phyloP scores from a whole-genome alignment of 2,113 vertebrate genomes.

The Poecile atricapillus region DNA sequence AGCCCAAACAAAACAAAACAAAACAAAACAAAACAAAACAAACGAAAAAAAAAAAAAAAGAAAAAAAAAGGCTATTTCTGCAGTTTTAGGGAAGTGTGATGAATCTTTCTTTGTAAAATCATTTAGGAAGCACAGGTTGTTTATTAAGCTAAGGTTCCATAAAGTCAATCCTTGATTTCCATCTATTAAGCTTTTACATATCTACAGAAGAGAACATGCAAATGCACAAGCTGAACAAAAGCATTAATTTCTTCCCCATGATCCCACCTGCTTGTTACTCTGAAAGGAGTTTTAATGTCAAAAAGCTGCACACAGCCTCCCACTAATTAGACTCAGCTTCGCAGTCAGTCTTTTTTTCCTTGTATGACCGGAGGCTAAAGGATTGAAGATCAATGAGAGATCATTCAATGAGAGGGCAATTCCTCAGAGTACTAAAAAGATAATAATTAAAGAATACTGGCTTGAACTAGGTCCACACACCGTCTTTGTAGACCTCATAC shows the following conservation, averaged over 20 bases:
- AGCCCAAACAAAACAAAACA: too few species aligned
- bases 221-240: not conserved
- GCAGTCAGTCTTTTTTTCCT: not conserved
- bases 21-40: not conserved
- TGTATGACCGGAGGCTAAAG: not conserved
- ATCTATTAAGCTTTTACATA: not conserved
- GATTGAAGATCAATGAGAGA: not conserved
- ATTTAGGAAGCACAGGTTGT: not conserved
- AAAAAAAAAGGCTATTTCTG: fast-evolving
- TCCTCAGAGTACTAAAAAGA: not conserved
- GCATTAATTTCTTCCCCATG: not conserved
- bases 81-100: not conserved
- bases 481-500: not conserved
- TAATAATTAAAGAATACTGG: not conserved
- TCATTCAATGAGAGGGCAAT: not conserved
- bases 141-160: not conserved
- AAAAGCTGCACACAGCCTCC: not conserved
- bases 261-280: not conserved
- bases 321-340: not conserved
- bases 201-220: not conserved
- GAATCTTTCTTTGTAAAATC: not conserved
- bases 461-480: not conserved
- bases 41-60: not conserved
- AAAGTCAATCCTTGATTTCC: not conserved
- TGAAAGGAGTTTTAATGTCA: not conserved